phyloP scores from a whole-genome alignment of 2,113 vertebrate species.

The Pygoscelis adeliae region DNA sequence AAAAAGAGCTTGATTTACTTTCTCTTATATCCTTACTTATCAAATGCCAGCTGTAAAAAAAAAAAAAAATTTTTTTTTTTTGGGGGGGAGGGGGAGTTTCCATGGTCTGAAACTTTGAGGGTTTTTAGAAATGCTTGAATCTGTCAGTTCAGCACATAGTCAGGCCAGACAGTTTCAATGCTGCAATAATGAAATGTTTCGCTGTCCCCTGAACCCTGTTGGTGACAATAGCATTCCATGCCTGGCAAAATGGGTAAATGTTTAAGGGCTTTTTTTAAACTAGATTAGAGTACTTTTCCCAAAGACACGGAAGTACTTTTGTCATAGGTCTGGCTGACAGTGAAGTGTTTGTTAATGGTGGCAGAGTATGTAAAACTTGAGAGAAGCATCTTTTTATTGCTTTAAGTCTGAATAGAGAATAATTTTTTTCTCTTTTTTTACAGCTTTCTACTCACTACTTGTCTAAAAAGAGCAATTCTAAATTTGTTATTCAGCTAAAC shows the following conservation, averaged over 20 bases:
- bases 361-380: background rate
- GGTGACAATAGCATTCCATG: background rate
- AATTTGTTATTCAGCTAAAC: background rate
- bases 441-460: background rate
- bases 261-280: background rate
- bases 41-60: background rate
- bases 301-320: background rate
- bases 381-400: background rate
- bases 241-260: background rate
- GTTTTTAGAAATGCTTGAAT: background rate
- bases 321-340: background rate
- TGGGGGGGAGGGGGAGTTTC: background rate
- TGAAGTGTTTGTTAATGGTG: background rate
- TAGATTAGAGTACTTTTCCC: background rate
- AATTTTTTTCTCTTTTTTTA: background rate
- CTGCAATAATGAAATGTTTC: background rate
- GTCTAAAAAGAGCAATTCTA: background rate
- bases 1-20: background rate
- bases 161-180: rapidly evolving
- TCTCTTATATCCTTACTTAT: background rate
- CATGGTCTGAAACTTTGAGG: rapidly evolving
- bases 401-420: background rate
- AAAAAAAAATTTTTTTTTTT: background rate
- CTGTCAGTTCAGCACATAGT: background rate
- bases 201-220: background rate